Evolutionary conservation across 1,140 invertebrate species (phyloP), one percentile per base, ranked within the genome.

Genomic region (Microplitis demolitor): DNA sequence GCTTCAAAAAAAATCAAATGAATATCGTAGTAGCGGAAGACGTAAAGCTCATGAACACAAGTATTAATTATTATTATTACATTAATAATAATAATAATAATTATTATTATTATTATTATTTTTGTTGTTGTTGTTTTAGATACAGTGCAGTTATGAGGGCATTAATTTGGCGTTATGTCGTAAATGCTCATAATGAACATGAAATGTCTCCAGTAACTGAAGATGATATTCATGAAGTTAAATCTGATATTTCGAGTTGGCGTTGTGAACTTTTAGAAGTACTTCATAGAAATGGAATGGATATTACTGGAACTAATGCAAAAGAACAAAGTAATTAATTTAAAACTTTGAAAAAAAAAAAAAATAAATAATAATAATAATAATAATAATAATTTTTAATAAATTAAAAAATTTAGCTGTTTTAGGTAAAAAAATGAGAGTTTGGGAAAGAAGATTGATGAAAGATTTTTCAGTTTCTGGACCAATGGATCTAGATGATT

Each of bases 181-280:
- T 94, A 0, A 90, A 92, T 35, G 91, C 93, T 87, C 94, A 96
- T 78, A 87, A 92, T 54, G 91, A 93, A 78, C 89, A 90, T 74
- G 93, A 95, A 75, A 90, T 93, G 76, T 91, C 91, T 76, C 88
- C 91, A 0, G 94, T 97, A 0, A 96, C 95, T 13, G 96, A 97
- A 83, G 96, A 98, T 77, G 94, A 97, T 78, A 90, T 98, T 61
- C 97, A 96, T 77, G 96, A 98, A 87, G 90, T 98, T 1, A 98
- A 97, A 83, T 92, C 93, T 79, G 95, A 97, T 77, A 92, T 97
- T 14, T 93, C 92, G 0, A 89, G 93, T 0, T 91, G 95, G 87
- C 89, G 92, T 76, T 95, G 93, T 80, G 95, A 97, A 83, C 88
- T 97, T 72, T 86, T 97, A 0, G 95, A 97, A 77, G 92, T 97